These are phyloP conservation scores for Apteryx mantelli DNA, from an alignment of 2,113 vertebrate species.

Conservation along the genomic window DNA sequence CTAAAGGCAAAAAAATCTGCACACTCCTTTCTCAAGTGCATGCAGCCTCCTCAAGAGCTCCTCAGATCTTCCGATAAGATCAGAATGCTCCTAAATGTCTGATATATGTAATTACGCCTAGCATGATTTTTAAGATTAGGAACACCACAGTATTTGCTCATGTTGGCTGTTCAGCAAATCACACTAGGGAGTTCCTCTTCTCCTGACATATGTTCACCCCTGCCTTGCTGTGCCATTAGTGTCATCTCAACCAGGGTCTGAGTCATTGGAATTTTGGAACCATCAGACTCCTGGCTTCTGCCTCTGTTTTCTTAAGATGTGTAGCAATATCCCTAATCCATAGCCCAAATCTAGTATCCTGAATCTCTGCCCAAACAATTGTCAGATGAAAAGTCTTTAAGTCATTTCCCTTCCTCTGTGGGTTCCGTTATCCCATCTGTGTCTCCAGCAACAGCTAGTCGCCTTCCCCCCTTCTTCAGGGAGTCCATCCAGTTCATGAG, in stretches of 20 bases:
- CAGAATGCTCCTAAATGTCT: background rate
- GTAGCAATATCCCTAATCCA: slow-evolving; percentile 46
- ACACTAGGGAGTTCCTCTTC: background rate
- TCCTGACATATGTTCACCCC: background rate
- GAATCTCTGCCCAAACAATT: slow-evolving; percentile 35
- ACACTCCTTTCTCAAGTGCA: background rate
- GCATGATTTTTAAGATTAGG: background rate
- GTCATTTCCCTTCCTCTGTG: slow-evolving; percentile 18
- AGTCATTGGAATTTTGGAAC: slow-evolving; percentile 60
- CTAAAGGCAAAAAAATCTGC: background rate
- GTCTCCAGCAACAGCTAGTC: background rate
- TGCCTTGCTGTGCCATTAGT: slow-evolving; percentile 13
- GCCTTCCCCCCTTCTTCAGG: background rate
- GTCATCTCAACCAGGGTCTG: slow-evolving; percentile 44
- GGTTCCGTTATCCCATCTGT: background rate
- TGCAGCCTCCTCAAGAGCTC: background rate
- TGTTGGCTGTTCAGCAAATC: background rate
- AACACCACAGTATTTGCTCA: background rate
- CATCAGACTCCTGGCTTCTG: slow-evolving; percentile 45
- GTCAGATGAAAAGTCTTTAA: slow-evolving; percentile 45
- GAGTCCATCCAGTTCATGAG: background rate
- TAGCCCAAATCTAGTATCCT: slow-evolving; percentile 65
- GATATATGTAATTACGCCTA: background rate
- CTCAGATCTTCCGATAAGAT: background rate
- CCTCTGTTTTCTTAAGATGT: slow-evolving; percentile 42